These are phyloP conservation scores for Cyrtodaria siliqua DNA, from an alignment of 2,888 invertebrate species.

Conservation along the genomic window DNA sequence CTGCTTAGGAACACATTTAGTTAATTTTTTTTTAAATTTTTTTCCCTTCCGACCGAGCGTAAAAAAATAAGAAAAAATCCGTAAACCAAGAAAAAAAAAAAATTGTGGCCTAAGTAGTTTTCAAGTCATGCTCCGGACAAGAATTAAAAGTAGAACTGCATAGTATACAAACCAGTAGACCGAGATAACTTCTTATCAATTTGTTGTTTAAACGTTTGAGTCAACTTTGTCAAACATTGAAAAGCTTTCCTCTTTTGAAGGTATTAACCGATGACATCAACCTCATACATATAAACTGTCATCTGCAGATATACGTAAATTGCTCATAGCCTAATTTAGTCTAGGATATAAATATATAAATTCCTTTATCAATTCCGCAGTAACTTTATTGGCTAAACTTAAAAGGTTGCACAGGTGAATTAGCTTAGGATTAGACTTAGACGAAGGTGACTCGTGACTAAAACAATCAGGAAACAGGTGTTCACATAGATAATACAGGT, in stretches of 20 bases:
- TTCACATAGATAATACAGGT: not conserved
- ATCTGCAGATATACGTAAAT: not conserved
- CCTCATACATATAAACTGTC: constrained; percentile 4
- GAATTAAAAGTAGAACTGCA: too few relatives aligned
- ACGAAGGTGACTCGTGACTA: not conserved
- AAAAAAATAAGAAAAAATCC: too few relatives aligned
- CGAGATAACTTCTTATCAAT: constrained; percentile 32
- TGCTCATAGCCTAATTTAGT: too few relatives aligned
- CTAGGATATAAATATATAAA: too few relatives aligned
- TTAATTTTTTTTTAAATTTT: too few relatives aligned
- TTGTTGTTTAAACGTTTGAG: constrained; percentile 15
- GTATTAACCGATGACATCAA: constrained; percentile 13
- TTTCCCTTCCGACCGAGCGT: too few relatives aligned
- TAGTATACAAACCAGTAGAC: too few relatives aligned
- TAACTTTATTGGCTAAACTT: constrained; percentile 1
- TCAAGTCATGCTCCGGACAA: too few relatives aligned
- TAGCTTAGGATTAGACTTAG: not conserved
- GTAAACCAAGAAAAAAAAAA: too few relatives aligned
- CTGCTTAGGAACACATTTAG: too few relatives aligned
- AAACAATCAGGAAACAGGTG: constrained; percentile 8
- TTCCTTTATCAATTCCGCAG: too few relatives aligned
- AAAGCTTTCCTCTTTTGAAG: constrained; percentile 23
- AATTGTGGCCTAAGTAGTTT: too few relatives aligned
- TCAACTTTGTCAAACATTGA: constrained; percentile 24
- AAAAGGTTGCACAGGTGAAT: not conserved